Evolutionary conservation across 2,113 vertebrate genomes (phyloP), one percentile per base, ranked within the genome.

Genomic region (Dromas ardeola): DNA sequence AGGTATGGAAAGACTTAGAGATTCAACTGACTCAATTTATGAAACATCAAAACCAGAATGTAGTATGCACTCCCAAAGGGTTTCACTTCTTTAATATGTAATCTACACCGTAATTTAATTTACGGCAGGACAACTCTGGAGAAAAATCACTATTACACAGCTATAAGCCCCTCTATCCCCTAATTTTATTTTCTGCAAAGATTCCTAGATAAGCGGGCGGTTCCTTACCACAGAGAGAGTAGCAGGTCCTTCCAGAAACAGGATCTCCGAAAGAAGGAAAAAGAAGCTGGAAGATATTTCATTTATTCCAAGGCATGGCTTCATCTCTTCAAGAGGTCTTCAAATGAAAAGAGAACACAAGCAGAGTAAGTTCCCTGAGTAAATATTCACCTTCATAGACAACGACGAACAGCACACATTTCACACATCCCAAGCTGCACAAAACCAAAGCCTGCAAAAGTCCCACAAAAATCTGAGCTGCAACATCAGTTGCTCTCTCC

Each of bases 211-310:
- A 61, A 66, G 49, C 2, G 30, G 21, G 42, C 45, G n/a, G 32
- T 9, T 89, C 47, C 96, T 97, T 98, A 99, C 99, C 98, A 98
- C 78, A 55, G 98, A 98, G 47, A 99, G 98, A 87, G 98, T 99
- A 88, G 98, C 94, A 45, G 99, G 98, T 63, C 95, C 97, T 91
- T 99, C 99, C 81, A 99, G 77, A 79, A 98, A 97, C 63, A 99
- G 97, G 62, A 99, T 98, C 95, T 98, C 99, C 96, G 99, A 97
- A 58, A 99, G 97, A 72, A 99, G 98, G 91, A 98, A 99, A 96
- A 99, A 99, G 96, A 99, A 99, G 94, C 99, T 99, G 86, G 98
- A 97, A 16, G 99, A 99, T 47, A 99, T 99, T 97, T 99, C 99
- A 97, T 99, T 99, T 96, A 97, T 97, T 91, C 96, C 98, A 97